Conservation (phyloP, 1,140 invertebrate genomes). For the Drosophila nigrodunni region DNA sequence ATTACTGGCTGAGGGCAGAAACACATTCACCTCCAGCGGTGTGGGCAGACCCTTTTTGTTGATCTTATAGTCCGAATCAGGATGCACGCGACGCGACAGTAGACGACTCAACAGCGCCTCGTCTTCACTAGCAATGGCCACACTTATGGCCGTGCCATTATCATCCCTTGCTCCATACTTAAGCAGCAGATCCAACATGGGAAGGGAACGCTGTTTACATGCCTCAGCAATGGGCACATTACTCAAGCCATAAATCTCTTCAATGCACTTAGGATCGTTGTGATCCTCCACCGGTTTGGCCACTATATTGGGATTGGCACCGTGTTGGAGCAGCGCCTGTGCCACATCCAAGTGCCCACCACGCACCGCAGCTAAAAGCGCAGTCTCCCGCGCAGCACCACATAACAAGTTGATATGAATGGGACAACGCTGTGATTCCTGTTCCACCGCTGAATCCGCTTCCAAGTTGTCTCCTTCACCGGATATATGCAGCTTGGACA, state of each 20-base stretch:
- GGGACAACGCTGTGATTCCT: slow-evolving; percentile 88
- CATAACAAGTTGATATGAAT: slow-evolving; percentile 91
- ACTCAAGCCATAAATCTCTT: slow-evolving; percentile 84
- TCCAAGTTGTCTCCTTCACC: slow-evolving; percentile 57
- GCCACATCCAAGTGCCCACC: slow-evolving; percentile 91
- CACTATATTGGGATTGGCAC: slow-evolving; percentile 90
- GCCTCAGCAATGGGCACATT: slow-evolving; percentile 90
- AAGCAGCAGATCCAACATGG: slow-evolving; percentile 90
- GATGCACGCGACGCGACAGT: slow-evolving; percentile 87
- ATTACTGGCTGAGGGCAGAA: slow-evolving; percentile 87
- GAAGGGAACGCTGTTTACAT: slow-evolving; percentile 88
- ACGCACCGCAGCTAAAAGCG: slow-evolving; percentile 91
- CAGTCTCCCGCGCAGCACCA: slow-evolving; percentile 88
- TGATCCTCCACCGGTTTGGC: slow-evolving; percentile 85
- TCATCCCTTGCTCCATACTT: slow-evolving; percentile 94
- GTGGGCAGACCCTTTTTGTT: slow-evolving; percentile 91
- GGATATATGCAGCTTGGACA: slow-evolving; percentile 91
- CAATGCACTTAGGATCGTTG: slow-evolving; percentile 84
- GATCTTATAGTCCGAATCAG: slow-evolving; percentile 94
- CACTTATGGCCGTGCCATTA: slow-evolving; percentile 90
- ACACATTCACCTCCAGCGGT: slow-evolving; percentile 87
- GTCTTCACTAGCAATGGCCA: slow-evolving; percentile 73
- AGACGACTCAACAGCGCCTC: slow-evolving; percentile 73
- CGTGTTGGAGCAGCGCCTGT: slow-evolving; percentile 89
- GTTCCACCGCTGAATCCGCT: slow-evolving; percentile 69